Evolutionary conservation across 1,140 invertebrate species (phyloP).

Genomic region (Chymomyza costata): DNA sequence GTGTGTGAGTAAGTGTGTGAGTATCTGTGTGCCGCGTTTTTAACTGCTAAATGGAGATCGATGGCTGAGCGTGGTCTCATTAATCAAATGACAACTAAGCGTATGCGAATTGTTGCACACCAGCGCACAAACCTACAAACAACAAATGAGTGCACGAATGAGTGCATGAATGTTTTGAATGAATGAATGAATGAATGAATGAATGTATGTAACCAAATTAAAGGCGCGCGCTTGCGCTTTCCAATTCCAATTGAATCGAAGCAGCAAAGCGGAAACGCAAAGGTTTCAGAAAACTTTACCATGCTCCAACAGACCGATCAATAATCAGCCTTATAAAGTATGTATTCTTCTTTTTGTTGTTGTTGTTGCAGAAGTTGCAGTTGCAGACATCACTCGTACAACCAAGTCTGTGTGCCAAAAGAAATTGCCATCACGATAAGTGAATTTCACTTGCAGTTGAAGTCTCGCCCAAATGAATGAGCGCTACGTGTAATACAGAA

Average conservation of each 20-base stretch:
- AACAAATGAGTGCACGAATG: constrained; percentile 19
- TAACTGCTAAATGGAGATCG: constrained; percentile 73
- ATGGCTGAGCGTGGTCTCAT: constrained; percentile 74
- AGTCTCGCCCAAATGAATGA: no score
- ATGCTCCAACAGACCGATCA: constrained; percentile 33
- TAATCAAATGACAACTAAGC: constrained; percentile 74
- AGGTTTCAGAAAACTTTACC: constrained; percentile 50
- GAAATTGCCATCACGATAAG: constrained; percentile 43
- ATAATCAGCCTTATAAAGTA: constrained; percentile 34
- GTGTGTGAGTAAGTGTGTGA: not conserved
- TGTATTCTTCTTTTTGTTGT: no score
- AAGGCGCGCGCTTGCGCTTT: constrained; percentile 46
- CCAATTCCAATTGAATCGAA: constrained; percentile 67
- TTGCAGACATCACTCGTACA: no score
- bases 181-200: constrained; percentile 39
- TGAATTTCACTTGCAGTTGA: constrained; percentile 45
- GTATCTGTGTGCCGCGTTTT: not conserved
- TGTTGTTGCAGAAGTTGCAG: no score
- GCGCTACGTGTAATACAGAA: not conserved
- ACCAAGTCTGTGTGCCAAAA: no score
- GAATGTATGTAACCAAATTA: constrained; percentile 20
- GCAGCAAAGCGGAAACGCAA: constrained; percentile 63
- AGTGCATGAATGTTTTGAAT: constrained; percentile 35
- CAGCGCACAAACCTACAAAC: constrained; percentile 21
- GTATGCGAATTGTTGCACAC: constrained; percentile 37